phyloP scores from a whole-genome alignment of 1,140 invertebrate species.

The Agraylea sexmaculata region DNA sequence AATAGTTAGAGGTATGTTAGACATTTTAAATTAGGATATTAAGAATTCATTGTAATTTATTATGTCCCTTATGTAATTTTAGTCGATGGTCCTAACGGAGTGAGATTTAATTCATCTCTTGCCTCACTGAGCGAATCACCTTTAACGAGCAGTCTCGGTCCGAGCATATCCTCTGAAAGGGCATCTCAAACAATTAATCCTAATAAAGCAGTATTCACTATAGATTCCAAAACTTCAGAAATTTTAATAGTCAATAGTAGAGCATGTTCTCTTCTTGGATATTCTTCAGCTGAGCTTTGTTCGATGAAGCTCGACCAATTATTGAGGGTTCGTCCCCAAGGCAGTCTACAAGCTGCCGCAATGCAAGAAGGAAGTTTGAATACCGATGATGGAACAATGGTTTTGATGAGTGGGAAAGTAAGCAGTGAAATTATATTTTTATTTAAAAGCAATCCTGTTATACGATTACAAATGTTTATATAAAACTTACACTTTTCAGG shows the following conservation, averaged over 20 bases:
- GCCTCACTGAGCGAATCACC: conserved; percentile 21
- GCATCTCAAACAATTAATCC: conserved; percentile 34
- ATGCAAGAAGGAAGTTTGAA: conserved; percentile 44
- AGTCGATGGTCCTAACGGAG: conserved; percentile 41
- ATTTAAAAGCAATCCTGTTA: no score
- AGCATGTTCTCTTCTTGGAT: conserved; percentile 46
- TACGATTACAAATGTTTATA: not conserved
- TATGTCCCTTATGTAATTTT: conserved; percentile 13
- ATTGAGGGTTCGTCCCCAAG: conserved; percentile 36
- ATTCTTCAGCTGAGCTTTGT: conserved; percentile 43
- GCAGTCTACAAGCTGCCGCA: conserved; percentile 40
- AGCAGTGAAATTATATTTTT: not conserved
- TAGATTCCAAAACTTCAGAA: conserved; percentile 44
- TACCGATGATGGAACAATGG: conserved; percentile 43
- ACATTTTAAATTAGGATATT: not conserved
- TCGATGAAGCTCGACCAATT: conserved; percentile 43
- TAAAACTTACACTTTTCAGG: conserved; percentile 24
- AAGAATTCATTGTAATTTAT: conserved; percentile 1
- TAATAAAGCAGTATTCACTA: conserved; percentile 44
- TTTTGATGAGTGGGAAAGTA: conserved; percentile 50
- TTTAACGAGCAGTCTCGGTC: conserved; percentile 9
- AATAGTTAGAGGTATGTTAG: conserved; percentile 30
- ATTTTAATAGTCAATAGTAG: conserved; percentile 52
- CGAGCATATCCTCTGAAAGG: conserved; percentile 12
- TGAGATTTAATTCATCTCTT: conserved; percentile 36